Conservation (phyloP, 2,113 vertebrate species). For the Lampris incognitus region DNA sequence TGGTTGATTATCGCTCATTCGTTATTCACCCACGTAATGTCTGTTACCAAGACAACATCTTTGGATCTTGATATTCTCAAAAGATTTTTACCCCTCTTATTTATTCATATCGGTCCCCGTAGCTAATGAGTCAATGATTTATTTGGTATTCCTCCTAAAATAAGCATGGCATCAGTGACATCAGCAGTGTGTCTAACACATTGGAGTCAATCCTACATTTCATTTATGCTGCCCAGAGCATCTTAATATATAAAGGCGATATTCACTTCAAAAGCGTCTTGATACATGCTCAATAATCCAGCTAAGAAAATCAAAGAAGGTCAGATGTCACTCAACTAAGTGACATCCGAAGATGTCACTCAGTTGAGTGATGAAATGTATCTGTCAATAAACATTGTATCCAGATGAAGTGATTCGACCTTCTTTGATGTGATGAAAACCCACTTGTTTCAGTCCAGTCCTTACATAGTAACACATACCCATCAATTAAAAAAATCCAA, state of each 20-base stretch:
- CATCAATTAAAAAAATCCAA: no score
- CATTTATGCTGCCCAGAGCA: slow-evolving; percentile 42
- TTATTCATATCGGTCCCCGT: slow-evolving; percentile 7
- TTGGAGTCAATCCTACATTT: slow-evolving; percentile 36
- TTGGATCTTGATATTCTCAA: background rate
- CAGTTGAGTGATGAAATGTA: no score
- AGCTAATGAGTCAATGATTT: slow-evolving; percentile 45
- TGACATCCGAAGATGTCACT: no score
- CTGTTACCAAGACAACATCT: slow-evolving; percentile 38
- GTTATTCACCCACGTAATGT: background rate
- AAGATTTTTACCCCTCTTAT: background rate
- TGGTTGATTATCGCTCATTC: no score
- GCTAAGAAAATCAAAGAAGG: no score
- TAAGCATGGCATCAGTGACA: slow-evolving; percentile 23
- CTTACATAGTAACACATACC: no score
- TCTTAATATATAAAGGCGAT: slow-evolving; percentile 7
- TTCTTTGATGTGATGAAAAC: no score
- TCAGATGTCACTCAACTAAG: no score
- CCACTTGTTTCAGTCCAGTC: no score
- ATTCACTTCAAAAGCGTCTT: background rate
- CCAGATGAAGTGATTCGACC: no score
- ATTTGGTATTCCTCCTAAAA: slow-evolving; percentile 51
- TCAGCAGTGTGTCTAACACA: slow-evolving; percentile 9
- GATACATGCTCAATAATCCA: no score
- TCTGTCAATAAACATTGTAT: no score